Evolutionary conservation across 2,888 invertebrate genomes (phyloP).

Genomic region (Agrotis clavis): DNA sequence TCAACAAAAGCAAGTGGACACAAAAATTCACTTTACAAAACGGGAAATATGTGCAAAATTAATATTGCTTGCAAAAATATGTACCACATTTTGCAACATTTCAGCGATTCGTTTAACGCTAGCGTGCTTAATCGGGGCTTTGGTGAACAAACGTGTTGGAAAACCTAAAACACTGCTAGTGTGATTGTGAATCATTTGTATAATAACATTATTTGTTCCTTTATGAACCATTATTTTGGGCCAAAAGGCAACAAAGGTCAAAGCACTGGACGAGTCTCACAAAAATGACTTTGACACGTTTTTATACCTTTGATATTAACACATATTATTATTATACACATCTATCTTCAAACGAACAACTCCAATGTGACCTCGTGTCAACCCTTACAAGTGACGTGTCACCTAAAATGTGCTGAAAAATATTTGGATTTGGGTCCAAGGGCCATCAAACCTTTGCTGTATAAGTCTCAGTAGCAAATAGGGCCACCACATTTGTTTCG

Average conservation of each 20-base stretch:
- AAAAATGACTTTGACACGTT: constrained; percentile 35
- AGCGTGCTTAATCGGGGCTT: constrained; percentile 42
- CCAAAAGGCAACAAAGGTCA: constrained; percentile 10
- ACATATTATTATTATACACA: constrained; percentile 50
- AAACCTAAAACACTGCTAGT: constrained; percentile 49
- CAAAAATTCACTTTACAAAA: constrained; percentile 35
- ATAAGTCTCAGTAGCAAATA: constrained; percentile 55
- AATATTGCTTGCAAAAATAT: constrained; percentile 14
- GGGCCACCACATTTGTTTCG: constrained; percentile 54
- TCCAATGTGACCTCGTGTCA: constrained; percentile 53
- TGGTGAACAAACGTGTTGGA: constrained; percentile 46
- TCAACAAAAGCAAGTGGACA: constrained; percentile 48
- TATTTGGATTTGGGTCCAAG: constrained; percentile 51
- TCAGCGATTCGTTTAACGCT: constrained; percentile 18
- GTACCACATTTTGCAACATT: constrained; percentile 16
- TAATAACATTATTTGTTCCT: constrained; percentile 49
- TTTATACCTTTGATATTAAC: constrained; percentile 18
- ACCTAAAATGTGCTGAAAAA: constrained; percentile 51
- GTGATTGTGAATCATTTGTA: constrained; percentile 46
- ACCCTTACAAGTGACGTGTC: constrained; percentile 56
- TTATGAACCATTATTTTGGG: constrained; percentile 13
- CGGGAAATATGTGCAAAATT: constrained; percentile 38
- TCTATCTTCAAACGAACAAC: constrained; percentile 46
- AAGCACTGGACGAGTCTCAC: constrained; percentile 20
- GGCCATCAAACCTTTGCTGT: constrained; percentile 55